Base-by-base conservation (phyloP, 1,140 invertebrate genomes). In the Trichogramma pretiosum region DNA sequence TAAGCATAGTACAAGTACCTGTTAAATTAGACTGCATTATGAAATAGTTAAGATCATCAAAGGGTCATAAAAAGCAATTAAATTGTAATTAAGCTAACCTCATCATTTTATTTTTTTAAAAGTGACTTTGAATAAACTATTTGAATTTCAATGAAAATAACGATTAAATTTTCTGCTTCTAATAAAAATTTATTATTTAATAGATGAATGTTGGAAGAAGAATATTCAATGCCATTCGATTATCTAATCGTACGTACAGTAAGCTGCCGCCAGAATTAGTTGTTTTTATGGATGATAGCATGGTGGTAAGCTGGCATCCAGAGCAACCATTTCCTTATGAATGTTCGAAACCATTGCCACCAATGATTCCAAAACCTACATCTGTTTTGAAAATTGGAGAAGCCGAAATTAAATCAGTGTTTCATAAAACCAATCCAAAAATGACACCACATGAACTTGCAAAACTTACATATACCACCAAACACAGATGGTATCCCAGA, bases 271-370 rank as follows among this genome's bases (percentile, higher is more conserved):
- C 52, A 17, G 64, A 76, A 26, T 76, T 76, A 56, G 77, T 87
- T 21, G 77, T 81, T 11, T 69, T 82, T 50, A 80, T 80, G 11
- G 76, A 84, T 55, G 80, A 89, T 69, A 78, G 77, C 34, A 88
- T 83, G 40, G 78, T 89, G 50, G 79, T 92, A 32, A 89, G 85
- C 52, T 90, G 90, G 82, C 92, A 96, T 72, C 87, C 85, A 28
- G 81, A 89, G 55, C 62, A 74, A 60, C 65, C 77, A 33, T 85
- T 89, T 72, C 90, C 91, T 0, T 96, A 94, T 60, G 86, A 93
- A 68, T 81, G 67, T 58, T 83, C 88, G 8, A 79, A 76, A 61
- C 84, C 88, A 2, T 56, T 93, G 30, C 84, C 86, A 13, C 59
- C 71, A 47, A 48, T 56, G 35, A 19, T 50, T 42, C 42, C 56